Conservation (phyloP, 2,888 invertebrate species). For the Mythimna pallens region DNA sequence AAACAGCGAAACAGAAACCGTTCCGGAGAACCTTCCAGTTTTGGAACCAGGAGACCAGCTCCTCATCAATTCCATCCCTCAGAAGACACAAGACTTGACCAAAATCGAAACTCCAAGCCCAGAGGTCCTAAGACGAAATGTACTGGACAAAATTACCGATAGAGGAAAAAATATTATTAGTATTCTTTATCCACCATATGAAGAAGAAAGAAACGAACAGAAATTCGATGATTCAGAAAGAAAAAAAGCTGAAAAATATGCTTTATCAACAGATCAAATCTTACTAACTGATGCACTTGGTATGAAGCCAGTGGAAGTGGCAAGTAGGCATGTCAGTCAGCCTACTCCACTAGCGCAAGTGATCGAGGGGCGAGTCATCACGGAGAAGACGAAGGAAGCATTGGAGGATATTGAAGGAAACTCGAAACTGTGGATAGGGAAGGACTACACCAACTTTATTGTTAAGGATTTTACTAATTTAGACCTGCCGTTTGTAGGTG, state of each 20-base stretch:
- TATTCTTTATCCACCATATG: constrained; percentile 85
- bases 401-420: constrained; percentile 91
- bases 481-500: constrained; percentile 94
- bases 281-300: constrained; percentile 81
- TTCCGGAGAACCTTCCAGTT: constrained; percentile 84
- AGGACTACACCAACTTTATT: constrained; percentile 99
- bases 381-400: constrained; percentile 80
- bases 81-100: constrained; percentile 65
- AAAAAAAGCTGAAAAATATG: constrained; percentile 87
- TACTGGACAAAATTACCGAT: constrained; percentile 85
- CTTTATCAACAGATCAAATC: constrained; percentile 83
- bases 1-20: constrained; percentile 68
- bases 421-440: constrained; percentile 98
- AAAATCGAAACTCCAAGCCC: constrained; percentile 70
- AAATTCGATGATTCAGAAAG: constrained; percentile 86
- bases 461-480: constrained; percentile 98
- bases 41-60: constrained; percentile 92
- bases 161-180: constrained; percentile 87
- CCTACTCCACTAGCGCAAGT: constrained; percentile 84
- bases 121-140: constrained; percentile 82
- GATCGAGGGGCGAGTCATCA: constrained; percentile 82
- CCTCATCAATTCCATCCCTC: constrained; percentile 82
- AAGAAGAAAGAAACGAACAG: constrained; percentile 84
- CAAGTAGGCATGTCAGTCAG: constrained; percentile 70
- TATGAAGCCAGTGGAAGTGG: constrained; percentile 65